Percentiles rank a stretch among this genome's conserved stretches.
Evolutionary conservation across 2,797 vertebrate species (phyloP).

Genomic region (Malurus splendens): DNA sequence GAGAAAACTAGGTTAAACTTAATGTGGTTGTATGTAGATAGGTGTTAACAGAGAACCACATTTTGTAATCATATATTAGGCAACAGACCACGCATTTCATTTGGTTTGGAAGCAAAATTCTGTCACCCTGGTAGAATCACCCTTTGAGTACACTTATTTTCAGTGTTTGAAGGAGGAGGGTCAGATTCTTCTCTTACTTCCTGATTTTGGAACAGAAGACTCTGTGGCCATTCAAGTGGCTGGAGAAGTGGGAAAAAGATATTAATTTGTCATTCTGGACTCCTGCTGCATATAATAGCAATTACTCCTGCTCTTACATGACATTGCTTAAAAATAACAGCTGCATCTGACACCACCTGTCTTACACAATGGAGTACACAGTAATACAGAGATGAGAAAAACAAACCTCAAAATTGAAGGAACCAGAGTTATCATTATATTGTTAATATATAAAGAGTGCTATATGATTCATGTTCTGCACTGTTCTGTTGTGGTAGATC

Average conservation of each 20-base stretch:
- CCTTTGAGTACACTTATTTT: not conserved
- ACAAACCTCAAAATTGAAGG: not conserved
- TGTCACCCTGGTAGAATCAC: not conserved
- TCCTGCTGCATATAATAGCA: not conserved
- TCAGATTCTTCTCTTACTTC: not conserved
- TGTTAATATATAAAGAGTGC: not conserved
- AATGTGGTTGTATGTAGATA: not conserved
- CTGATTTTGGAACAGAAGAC: not conserved
- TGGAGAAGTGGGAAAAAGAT: not conserved
- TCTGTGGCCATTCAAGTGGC: not conserved
- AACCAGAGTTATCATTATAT: not conserved
- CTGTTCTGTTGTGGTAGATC: not conserved
- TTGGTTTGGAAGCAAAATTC: not conserved
- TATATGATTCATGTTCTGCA: not conserved
- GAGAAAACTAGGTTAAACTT: slow-evolving; percentile 39
- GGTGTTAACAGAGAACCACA: not conserved
- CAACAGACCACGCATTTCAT: not conserved
- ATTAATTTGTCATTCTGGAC: not conserved
- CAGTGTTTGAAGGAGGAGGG: not conserved
- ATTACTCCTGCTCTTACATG: not conserved
- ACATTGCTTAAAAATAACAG: not conserved
- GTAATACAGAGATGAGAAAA: not conserved
- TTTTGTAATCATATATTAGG: slow-evolving; percentile 12
- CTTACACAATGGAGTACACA: not conserved
- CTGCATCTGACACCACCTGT: not conserved